Evolutionary conservation across 1,140 invertebrate genomes (phyloP).

Genomic region (Brachionus rubens): DNA sequence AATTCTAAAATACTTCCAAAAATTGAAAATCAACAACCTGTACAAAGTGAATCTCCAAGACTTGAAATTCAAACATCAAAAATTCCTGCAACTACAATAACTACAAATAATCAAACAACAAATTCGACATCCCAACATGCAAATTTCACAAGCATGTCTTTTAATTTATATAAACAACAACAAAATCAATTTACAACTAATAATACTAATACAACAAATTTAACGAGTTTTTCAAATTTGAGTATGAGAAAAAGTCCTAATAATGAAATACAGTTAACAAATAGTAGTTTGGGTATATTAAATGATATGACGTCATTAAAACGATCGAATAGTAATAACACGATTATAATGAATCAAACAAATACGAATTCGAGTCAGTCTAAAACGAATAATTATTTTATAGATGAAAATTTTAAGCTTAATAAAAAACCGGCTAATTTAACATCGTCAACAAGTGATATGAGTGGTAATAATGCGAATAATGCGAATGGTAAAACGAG

Average conservation of each 20-base stretch:
- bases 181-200: background rate
- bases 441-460: constrained; percentile 14
- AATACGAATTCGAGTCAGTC: background rate
- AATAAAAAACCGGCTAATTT: constrained; percentile 1
- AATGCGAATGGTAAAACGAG: background rate
- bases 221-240: constrained; percentile 23
- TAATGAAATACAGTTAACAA: background rate
- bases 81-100: no score
- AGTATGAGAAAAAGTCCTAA: background rate
- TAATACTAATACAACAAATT: constrained; percentile 4
- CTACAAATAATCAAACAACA: background rate
- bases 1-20: constrained; percentile 21
- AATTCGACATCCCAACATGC: no score
- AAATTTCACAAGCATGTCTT: background rate
- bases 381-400: constrained; percentile 6
- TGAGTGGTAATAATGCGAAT: background rate
- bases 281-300: constrained; percentile 13
- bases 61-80: background rate
- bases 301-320: constrained; percentile 1
- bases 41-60: background rate
- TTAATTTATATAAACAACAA: constrained; percentile 16
- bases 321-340: constrained; percentile 16
- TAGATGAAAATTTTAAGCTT: constrained; percentile 9
- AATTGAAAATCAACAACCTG: constrained; percentile 2
- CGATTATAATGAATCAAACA: background rate